A percentile compares a stretch with the other conserved stretches of the same genome.
Conservation (phyloP, 2,113 vertebrate genomes). For the Sturnus vulgaris region DNA sequence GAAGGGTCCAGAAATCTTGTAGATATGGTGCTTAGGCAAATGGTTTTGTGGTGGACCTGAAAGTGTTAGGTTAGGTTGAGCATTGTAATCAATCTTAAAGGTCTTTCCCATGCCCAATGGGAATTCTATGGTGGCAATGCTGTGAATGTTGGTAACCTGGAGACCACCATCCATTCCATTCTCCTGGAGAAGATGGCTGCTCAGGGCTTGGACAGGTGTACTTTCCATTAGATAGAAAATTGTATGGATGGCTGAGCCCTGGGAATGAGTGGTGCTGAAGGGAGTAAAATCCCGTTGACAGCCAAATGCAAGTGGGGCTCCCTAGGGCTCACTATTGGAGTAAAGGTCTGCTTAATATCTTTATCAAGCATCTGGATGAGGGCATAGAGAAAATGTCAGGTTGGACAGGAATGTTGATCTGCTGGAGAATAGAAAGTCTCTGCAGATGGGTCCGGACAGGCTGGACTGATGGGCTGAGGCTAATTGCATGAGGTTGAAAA, state of each 20-base stretch:
- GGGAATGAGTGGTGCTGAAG: background rate
- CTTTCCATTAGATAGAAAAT: background rate
- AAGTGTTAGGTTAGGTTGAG: background rate
- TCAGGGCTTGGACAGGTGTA: background rate
- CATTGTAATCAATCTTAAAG: background rate
- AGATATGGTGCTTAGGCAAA: background rate
- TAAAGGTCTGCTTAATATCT: background rate
- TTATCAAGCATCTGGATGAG: background rate
- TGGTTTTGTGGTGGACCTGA: background rate
- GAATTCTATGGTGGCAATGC: background rate
- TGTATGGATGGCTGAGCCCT: background rate
- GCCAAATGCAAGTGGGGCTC: background rate
- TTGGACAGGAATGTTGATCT: background rate
- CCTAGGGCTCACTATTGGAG: background rate
- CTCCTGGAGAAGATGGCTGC: background rate
- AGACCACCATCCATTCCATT: background rate
- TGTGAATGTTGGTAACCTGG: no score
- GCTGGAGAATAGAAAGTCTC: background rate
- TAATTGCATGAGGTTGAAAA: background rate
- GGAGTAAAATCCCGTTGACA: background rate
- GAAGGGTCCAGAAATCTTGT: background rate
- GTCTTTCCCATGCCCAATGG: background rate
- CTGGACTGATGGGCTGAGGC: background rate
- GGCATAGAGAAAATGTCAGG: background rate
- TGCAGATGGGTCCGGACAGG: background rate